Evolutionary conservation across 1,140 invertebrate species (phyloP).

Genomic region (Drosophila pachea): DNA sequence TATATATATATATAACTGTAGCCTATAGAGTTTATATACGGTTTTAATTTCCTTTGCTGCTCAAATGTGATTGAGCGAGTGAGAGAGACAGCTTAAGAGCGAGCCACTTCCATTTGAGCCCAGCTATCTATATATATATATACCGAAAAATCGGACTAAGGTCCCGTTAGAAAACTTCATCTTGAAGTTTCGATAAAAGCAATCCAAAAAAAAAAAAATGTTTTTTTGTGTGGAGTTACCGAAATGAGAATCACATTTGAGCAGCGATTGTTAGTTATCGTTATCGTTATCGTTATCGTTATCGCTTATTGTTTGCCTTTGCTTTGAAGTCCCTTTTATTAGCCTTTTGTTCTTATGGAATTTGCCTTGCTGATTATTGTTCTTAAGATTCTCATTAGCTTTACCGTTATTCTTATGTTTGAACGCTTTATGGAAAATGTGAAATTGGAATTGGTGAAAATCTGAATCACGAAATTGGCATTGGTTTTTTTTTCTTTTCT

Average conservation of each 20-base stretch:
- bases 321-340: neutral
- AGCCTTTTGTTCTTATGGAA: neutral
- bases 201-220: too few relatives aligned
- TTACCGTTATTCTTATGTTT: neutral
- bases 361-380: neutral
- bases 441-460: slow-evolving; percentile 35
- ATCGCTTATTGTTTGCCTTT: neutral
- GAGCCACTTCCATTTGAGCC: neutral
- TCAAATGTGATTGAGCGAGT: neutral
- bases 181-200: too few relatives aligned
- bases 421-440: slow-evolving; percentile 20
- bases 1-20: neutral
- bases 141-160: neutral
- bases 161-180: too few relatives aligned
- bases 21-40: neutral
- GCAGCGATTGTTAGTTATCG: neutral
- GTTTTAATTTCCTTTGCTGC: neutral
- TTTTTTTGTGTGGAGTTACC: too few relatives aligned
- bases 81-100: neutral
- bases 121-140: neutral
- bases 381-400: neutral
- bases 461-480: slow-evolving; percentile 64
- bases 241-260: slow-evolving; percentile 8
- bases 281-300: neutral
- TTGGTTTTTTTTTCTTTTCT: slow-evolving; percentile 30